These are phyloP conservation scores for Poecilia velifera DNA, from an alignment of 2,797 vertebrate genomes.

Conservation along the genomic window DNA sequence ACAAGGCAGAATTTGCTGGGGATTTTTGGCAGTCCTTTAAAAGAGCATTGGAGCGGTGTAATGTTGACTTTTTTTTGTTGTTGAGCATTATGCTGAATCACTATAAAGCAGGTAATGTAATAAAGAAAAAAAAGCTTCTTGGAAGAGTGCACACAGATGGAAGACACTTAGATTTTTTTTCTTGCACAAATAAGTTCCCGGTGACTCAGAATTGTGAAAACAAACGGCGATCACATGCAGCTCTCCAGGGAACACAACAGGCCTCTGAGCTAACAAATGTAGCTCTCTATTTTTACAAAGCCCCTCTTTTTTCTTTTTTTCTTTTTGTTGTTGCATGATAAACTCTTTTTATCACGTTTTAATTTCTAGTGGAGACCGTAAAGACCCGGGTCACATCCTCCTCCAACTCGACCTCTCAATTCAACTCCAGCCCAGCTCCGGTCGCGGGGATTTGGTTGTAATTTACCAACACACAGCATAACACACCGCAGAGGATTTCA, in stretches of 20 bases:
- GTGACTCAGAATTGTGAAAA: constrained; percentile 26
- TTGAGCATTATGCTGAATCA: neutral
- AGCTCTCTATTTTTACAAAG: constrained; percentile 1
- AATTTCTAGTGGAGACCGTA: constrained; percentile 25
- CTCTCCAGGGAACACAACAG: constrained; percentile 19
- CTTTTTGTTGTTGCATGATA: neutral
- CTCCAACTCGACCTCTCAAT: neutral
- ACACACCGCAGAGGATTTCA: constrained; percentile 34
- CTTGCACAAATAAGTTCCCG: constrained; percentile 1
- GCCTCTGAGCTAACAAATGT: neutral
- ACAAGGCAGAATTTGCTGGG: neutral
- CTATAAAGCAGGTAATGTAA: neutral
- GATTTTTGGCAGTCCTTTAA: neutral
- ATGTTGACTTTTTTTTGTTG: neutral
- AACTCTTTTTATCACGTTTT: constrained; percentile 20
- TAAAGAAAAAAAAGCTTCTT: neutral
- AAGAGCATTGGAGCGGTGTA: neutral
- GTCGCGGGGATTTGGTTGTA: constrained; percentile 33
- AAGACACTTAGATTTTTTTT: neutral
- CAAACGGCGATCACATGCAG: constrained; percentile 17
- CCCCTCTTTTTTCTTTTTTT: neutral
- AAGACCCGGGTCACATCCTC: constrained; percentile 11
- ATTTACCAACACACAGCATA: constrained; percentile 40
- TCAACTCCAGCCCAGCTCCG: constrained; percentile 10
- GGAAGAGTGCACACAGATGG: neutral